Evolutionary conservation across 2,113 vertebrate genomes (phyloP).

Genomic region (Genyomyrus donnyi): DNA sequence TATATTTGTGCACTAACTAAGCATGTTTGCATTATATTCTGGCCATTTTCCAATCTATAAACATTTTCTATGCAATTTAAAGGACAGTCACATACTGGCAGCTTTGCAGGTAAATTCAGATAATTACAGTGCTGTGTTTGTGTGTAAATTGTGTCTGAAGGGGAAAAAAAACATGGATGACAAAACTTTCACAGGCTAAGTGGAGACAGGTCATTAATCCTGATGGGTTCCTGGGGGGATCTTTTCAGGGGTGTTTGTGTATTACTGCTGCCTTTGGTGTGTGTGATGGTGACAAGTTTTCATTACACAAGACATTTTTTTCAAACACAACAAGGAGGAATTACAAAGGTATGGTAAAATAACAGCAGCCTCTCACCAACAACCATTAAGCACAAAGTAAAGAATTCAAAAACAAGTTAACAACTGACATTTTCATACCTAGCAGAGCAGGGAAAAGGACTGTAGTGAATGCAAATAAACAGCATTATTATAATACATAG

Average conservation of each 20-base stretch:
- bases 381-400: not conserved
- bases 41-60: not conserved
- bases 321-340: not conserved
- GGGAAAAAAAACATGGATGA: conserved; percentile 18
- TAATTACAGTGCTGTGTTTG: not conserved
- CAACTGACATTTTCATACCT: not conserved
- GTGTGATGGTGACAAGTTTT: conserved; percentile 16
- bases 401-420: not conserved
- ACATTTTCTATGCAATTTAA: not conserved
- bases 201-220: conserved; percentile 29
- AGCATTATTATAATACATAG: not conserved
- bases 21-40: not conserved
- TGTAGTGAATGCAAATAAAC: not conserved
- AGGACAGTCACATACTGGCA: not conserved
- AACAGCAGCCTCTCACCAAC: not conserved
- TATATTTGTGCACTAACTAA: not conserved
- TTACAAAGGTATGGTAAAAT: not conserved
- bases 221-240: conserved; percentile 22
- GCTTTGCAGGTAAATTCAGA: not conserved
- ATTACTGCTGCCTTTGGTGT: conserved; percentile 44
- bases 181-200: conserved; percentile 25
- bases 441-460: not conserved
- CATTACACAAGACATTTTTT: not conserved
- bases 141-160: conserved; percentile 2
- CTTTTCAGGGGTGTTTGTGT: conserved; percentile 46